Evolutionary conservation across 1,140 invertebrate species (phyloP), one percentile per base, ranked within the genome.

Genomic region (Atta colombica): DNA sequence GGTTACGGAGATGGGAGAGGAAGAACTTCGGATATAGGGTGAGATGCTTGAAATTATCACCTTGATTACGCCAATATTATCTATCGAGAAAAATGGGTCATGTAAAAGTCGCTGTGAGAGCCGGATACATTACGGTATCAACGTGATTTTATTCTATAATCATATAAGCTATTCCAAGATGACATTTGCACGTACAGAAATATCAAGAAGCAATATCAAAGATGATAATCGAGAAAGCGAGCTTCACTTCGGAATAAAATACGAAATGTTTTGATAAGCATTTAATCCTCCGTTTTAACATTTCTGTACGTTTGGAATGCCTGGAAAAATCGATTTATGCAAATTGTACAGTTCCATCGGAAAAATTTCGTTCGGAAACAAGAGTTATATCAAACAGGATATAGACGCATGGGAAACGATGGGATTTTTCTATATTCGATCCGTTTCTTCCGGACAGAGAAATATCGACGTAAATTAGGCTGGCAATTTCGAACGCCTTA

Each of bases 11-110:
- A 35, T 18, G 55, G n/a, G 31, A 45, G 55, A 61, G 55, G 16
- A 31, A 31, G 31, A 39, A 45, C n/a, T 21, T 39, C 55, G 31
- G 74, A 77, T 77, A 61, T 61, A 77, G 74, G 74, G 55, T 77
- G 55, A 61, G n/a, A 77, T 39, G n/a, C 49, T 51, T 25, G 45
- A 72, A 51, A 53, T 51, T 75, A 58, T n/a, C 53, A 18, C 55
- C 31, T 45, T 28, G 74, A 77, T 77, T 60, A 7, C 16, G 31
- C 7, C 31, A 25, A 60, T 39, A 39, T 21, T 77, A 39, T n/a
- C 35, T 18, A 25, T 77, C 14, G 21, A 45, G 35, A 61, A 18
- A 45, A 60, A 61, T 21, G 74, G 31, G 31, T 21, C 53, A 5
- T 51, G 25, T 7, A 55, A 35, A 31, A 55, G 12, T 74, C 12